Conservation (phyloP, 2,797 vertebrate species). For the Sebastes nivosus region DNA sequence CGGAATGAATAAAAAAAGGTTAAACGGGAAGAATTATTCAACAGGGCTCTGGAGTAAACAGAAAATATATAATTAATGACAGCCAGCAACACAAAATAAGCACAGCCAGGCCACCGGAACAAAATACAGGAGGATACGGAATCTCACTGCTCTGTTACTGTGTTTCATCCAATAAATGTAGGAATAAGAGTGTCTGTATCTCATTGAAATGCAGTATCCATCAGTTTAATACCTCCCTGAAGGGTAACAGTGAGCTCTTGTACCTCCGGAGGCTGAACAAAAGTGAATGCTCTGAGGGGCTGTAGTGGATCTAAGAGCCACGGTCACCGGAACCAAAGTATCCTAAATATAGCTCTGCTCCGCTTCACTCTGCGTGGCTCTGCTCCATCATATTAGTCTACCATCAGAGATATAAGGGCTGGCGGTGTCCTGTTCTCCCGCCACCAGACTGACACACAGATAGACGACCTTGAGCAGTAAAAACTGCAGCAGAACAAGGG, state of each 20-base stretch:
- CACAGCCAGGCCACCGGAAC: slow-evolving; percentile 6
- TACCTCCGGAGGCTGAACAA: slow-evolving; percentile 63
- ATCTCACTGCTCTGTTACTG: not conserved
- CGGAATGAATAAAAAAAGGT: slow-evolving; percentile 39
- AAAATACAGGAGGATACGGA: slow-evolving; percentile 2
- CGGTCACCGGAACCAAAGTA: slow-evolving; percentile 64
- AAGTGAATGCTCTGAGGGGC: slow-evolving; percentile 61
- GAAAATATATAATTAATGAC: slow-evolving; percentile 46
- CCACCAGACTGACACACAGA: slow-evolving; percentile 29
- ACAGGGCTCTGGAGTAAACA: not conserved
- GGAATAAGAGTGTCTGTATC: slow-evolving; percentile 42
- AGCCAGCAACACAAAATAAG: slow-evolving; percentile 26
- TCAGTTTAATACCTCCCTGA: slow-evolving; percentile 63
- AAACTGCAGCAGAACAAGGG: slow-evolving; percentile 15
- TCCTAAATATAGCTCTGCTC: slow-evolving; percentile 72
- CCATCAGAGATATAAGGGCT: slow-evolving; percentile 51
- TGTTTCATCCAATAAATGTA: slow-evolving; percentile 35
- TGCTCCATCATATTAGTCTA: slow-evolving; percentile 67
- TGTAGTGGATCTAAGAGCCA: slow-evolving; percentile 65
- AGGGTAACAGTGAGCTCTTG: slow-evolving; percentile 56
- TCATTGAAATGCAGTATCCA: slow-evolving; percentile 62
- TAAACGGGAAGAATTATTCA: slow-evolving; percentile 47
- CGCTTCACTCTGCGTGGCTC: slow-evolving; percentile 48
- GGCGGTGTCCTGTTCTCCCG: slow-evolving; percentile 30
- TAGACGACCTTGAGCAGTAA: slow-evolving; percentile 35